phyloP scores from a whole-genome alignment of 2,797 vertebrate species.

The Tokudaia tokunoshimensis region DNA sequence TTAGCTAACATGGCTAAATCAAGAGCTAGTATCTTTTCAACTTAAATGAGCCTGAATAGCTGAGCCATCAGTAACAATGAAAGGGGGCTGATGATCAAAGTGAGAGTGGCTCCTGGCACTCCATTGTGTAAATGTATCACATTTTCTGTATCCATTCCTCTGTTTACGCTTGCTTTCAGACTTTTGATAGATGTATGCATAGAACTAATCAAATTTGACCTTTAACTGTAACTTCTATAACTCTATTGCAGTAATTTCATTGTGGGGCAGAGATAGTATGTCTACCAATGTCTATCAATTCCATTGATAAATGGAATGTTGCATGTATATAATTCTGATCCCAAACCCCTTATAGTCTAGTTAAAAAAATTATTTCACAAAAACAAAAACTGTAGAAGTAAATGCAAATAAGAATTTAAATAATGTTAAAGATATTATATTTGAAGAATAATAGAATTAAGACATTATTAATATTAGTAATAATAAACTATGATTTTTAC shows the following conservation, averaged over 20 bases:
- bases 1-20: no score
- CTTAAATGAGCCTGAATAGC: no score
- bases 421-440: background rate
- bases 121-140: no score
- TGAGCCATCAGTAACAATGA: no score
- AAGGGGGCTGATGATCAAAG: no score
- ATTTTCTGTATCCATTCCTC: no score
- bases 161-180: background rate
- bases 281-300: background rate
- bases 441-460: constrained; percentile 11
- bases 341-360: background rate
- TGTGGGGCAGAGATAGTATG: background rate
- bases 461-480: background rate
- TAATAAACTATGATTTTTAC: background rate
- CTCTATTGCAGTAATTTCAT: background rate
- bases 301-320: background rate
- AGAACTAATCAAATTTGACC: background rate
- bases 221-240: constrained; percentile 2
- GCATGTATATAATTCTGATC: background rate
- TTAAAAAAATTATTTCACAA: background rate
- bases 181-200: background rate
- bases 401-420: constrained; percentile 22
- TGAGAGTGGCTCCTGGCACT: no score
- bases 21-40: no score
- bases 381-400: background rate